Percentiles rank a stretch among this genome's conserved stretches.
phyloP scores from a whole-genome alignment of 2,113 vertebrate genomes.

The Rhinopithecus roxellana region DNA sequence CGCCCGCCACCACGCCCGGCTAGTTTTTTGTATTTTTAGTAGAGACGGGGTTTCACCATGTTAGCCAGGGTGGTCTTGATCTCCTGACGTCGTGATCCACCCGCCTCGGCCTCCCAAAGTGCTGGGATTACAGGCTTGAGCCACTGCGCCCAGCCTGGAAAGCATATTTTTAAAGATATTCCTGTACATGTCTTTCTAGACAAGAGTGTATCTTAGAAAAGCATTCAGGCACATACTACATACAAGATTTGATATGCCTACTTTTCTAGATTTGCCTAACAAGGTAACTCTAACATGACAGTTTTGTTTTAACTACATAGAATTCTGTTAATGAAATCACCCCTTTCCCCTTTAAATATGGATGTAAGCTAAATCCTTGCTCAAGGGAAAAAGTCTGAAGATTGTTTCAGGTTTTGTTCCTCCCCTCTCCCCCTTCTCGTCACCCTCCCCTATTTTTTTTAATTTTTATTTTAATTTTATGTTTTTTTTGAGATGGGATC shows the following conservation, averaged over 20 bases:
- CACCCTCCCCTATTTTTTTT: not conserved
- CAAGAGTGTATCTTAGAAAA: not conserved
- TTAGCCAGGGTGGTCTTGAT: fast-evolving
- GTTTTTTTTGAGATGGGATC: not conserved
- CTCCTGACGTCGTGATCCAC: too few species aligned
- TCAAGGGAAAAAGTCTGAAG: not conserved
- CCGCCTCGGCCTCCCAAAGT: too few species aligned
- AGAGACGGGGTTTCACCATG: too few species aligned
- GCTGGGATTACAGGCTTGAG: too few species aligned
- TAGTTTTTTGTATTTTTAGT: too few species aligned
- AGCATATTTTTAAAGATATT: slow-evolving; percentile 9
- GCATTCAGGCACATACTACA: not conserved
- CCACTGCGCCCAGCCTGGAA: not conserved
- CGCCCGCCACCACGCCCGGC: too few species aligned
- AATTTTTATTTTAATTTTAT: not conserved
- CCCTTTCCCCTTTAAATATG: not conserved
- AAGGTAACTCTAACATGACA: not conserved
- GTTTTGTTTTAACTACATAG: not conserved
- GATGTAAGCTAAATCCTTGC: not conserved
- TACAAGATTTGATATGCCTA: not conserved
- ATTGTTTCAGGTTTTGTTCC: not conserved
- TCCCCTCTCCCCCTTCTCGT: too few species aligned
- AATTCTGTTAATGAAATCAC: slow-evolving; percentile 36
- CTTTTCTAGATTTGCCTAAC: not conserved
- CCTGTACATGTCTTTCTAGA: not conserved